These are phyloP conservation scores for Phengaris alcon DNA, from an alignment of 2,888 invertebrate genomes.

Conservation along the genomic window DNA sequence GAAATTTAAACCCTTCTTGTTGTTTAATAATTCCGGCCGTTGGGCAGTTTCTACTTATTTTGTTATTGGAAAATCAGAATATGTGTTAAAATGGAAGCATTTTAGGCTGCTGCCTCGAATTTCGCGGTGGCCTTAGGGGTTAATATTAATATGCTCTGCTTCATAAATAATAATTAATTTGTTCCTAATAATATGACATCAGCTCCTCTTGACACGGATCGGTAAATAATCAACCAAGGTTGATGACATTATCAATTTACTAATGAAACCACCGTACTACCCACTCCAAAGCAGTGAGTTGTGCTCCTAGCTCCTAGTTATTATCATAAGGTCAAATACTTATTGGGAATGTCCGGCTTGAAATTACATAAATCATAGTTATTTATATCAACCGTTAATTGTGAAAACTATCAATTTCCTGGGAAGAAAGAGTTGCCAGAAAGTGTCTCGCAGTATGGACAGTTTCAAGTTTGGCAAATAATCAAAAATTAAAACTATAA, in stretches of 20 bases:
- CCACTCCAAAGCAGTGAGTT: background rate
- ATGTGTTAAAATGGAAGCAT: too few relatives aligned
- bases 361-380: background rate
- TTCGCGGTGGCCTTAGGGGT: too few relatives aligned
- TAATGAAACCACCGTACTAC: background rate
- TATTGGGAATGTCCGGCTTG: constrained; percentile 11
- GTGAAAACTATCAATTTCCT: background rate
- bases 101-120: too few relatives aligned
- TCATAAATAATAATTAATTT: background rate
- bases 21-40: too few relatives aligned
- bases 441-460: background rate
- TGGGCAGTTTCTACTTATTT: too few relatives aligned
- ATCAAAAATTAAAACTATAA: too few relatives aligned
- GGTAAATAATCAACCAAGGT: constrained; percentile 7
- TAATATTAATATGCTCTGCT: background rate
- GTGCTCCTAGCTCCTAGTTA: background rate
- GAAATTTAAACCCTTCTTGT: too few relatives aligned
- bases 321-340: constrained; percentile 11
- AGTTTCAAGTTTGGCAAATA: too few relatives aligned
- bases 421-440: background rate
- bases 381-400: constrained; percentile 6
- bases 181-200: background rate
- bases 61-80: too few relatives aligned
- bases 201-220: background rate
- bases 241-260: background rate